Percentiles rank a stretch among this genome's conserved stretches.
Evolutionary conservation across 2,113 vertebrate species (phyloP).

Genomic region (Capreolus pygargus): DNA sequence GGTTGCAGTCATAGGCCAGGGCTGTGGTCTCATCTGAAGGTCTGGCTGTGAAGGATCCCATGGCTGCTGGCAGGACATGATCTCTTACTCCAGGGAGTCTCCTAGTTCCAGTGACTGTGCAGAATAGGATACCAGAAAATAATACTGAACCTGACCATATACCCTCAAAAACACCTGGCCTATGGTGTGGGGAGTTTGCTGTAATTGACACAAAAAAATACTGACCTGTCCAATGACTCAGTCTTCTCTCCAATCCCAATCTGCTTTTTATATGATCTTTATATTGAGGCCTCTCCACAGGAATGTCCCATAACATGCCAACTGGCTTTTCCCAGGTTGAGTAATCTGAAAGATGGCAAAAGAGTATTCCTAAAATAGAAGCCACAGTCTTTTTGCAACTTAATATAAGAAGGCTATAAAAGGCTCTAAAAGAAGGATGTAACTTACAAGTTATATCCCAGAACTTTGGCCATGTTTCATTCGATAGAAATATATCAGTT

Average conservation of each 20-base stretch:
- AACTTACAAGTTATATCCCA: not conserved
- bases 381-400: not conserved
- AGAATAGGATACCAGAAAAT: not conserved
- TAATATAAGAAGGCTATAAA: not conserved
- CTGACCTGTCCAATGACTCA: not conserved
- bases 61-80: not conserved
- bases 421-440: not conserved
- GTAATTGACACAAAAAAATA: not conserved
- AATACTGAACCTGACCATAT: not conserved
- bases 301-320: not conserved
- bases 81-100: not conserved
- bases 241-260: not conserved
- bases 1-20: not conserved
- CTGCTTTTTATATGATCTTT: not conserved
- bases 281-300: not conserved
- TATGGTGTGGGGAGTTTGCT: not conserved
- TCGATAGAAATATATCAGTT: not conserved
- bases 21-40: not conserved
- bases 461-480: not conserved
- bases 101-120: not conserved
- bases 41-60: not conserved
- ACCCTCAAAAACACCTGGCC: not conserved
- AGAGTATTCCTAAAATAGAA: constrained; percentile 3
- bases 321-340: not conserved
- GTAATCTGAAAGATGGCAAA: not conserved